Base-by-base conservation (phyloP, 2,113 vertebrate genomes). In the Chinchilla lanigera region DNA sequence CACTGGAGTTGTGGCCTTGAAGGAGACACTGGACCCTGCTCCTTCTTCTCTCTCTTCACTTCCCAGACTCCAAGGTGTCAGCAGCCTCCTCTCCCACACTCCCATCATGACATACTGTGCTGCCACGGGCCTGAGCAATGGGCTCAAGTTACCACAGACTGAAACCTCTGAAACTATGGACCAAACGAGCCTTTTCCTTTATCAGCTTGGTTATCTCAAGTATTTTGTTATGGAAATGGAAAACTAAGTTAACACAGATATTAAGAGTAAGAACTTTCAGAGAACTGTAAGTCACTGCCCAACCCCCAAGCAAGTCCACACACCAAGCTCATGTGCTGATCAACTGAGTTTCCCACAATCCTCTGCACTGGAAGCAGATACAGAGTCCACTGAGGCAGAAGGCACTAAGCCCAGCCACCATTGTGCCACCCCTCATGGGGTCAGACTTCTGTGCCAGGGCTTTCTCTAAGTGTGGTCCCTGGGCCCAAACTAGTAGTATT, bases 391-490 rank as follows among this genome's bases (percentile, higher is more conserved):
- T 0, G 0, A 60, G 44, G 58, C 30, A 35, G 58, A 41, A 0
- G 47, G 2, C 10, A 52, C 19, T n/a, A 50, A 24, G 54, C 24
- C 7, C 1, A 38, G 82, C 20, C 84, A 10, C 19, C 67, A 20
- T 7, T 0, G 1, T 0, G 5, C 38, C 41, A 52, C 16, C 35
- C 7, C 0, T 0, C 19, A 1, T 50, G 1, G 26, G 7, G 35
- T 50, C 33, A 26, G 17, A 52, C 22, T 38, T 58, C 17, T 22
- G 35, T 10, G 65, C 28, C 19, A 44, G 69, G 69, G 30, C 20
- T 44, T 81, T 44, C 50, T 82, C 44, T 30, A 61, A 54, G 58
- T 5, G 20, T 10, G 58, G 92, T 56, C 10, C 56, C 38, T 0
- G 7, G 41, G n/a, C 58, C 11, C 24, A 90, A 0, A 5, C 41